phyloP scores from a whole-genome alignment of 2,888 invertebrate genomes.

The Vesta saturnalis region DNA sequence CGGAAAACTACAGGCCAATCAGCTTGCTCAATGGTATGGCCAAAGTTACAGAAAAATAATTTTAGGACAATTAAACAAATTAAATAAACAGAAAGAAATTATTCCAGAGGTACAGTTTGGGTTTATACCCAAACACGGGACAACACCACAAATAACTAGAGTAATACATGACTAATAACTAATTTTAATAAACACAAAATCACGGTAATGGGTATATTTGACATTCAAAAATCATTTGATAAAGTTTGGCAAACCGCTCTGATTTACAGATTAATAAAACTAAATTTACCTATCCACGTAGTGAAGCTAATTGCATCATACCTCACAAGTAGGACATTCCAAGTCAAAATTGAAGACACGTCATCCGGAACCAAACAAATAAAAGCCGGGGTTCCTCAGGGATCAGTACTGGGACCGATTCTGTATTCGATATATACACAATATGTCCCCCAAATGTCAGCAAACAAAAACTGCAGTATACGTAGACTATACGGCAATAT shows the following conservation, averaged over 20 bases:
- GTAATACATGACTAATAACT: slow-evolving; percentile 43
- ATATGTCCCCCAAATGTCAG: slow-evolving; percentile 31
- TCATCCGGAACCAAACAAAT: not conserved
- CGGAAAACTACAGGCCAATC: slow-evolving; percentile 40
- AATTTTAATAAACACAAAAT: slow-evolving; percentile 45
- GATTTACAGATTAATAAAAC: not conserved
- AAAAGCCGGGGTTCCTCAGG: slow-evolving; percentile 38
- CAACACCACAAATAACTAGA: slow-evolving; percentile 46
- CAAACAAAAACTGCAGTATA: slow-evolving; percentile 37
- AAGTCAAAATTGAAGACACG: not conserved
- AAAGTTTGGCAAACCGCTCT: slow-evolving; percentile 51
- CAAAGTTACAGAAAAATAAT: slow-evolving; percentile 37
- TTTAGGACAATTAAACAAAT: slow-evolving; percentile 14
- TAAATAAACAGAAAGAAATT: slow-evolving; percentile 20
- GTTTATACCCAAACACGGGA: slow-evolving; percentile 48
- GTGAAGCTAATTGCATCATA: not conserved
- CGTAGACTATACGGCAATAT: slow-evolving; percentile 46
- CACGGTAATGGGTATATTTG: slow-evolving; percentile 49
- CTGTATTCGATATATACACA: slow-evolving; percentile 38
- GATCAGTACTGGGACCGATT: slow-evolving; percentile 35
- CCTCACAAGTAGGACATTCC: slow-evolving; percentile 1
- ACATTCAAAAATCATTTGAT: slow-evolving; percentile 50
- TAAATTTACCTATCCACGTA: not conserved
- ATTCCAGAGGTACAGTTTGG: slow-evolving; percentile 46
- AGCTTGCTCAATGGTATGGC: slow-evolving; percentile 28